A percentile compares a stretch with the other conserved stretches of the same genome.
phyloP scores from a whole-genome alignment of 2,113 vertebrate species.

The Pogonocichla stellata region DNA sequence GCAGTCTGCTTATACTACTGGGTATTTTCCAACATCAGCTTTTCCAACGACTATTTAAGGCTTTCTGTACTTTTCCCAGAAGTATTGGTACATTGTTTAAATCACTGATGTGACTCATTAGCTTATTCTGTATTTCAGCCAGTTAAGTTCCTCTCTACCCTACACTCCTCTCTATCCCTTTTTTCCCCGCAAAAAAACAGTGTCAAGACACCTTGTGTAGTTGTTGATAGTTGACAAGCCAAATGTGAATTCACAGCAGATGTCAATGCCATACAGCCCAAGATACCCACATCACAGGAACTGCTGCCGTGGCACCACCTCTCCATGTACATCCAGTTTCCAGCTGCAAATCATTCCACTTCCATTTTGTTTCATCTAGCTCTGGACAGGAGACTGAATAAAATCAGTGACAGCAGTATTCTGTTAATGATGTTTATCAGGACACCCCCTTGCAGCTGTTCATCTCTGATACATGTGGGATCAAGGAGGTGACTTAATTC shows the following conservation, averaged over 20 bases:
- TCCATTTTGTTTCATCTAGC: not conserved
- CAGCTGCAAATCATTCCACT: not conserved
- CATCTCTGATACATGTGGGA: fast-evolving
- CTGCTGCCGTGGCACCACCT: not conserved
- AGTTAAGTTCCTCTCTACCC: not conserved
- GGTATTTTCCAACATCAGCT: not conserved
- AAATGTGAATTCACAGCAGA: not conserved
- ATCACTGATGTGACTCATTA: not conserved
- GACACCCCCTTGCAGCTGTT: not conserved
- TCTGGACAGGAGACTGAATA: not conserved
- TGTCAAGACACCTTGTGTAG: not conserved
- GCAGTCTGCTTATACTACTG: not conserved
- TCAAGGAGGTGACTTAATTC: not conserved
- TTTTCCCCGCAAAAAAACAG: not conserved
- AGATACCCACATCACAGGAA: not conserved
- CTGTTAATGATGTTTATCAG: not conserved
- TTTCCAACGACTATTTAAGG: not conserved
- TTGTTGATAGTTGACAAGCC: not conserved
- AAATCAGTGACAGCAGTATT: not conserved
- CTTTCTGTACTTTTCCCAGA: not conserved
- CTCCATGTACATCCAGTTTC: not conserved
- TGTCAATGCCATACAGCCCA: not conserved
- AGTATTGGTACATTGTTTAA: constrained; percentile 1
- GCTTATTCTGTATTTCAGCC: constrained; percentile 11
- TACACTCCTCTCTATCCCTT: not conserved